Evolutionary conservation across 2,113 vertebrate genomes (phyloP).

Genomic region (Phoxinus phoxinus): DNA sequence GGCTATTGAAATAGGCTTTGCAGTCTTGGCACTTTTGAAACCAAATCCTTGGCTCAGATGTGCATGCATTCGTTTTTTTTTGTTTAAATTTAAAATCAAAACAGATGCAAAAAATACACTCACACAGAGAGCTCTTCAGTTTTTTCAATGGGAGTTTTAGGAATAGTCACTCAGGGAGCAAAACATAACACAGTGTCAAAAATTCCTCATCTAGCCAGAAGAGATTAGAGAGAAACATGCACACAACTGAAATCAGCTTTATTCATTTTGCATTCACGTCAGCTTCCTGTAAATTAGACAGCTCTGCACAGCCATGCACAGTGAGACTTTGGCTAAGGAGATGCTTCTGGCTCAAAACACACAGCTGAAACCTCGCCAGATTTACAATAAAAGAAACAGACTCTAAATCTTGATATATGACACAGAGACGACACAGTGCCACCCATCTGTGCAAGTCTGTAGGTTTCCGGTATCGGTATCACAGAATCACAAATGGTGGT

Average conservation of each 20-base stretch:
- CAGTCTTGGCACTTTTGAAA: neutral
- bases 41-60: conserved; percentile 15
- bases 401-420: neutral
- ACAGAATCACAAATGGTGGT: neutral
- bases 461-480: neutral
- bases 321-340: neutral
- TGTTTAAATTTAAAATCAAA: neutral
- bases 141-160: neutral
- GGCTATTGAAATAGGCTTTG: conserved; percentile 29
- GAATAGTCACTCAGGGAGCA: neutral
- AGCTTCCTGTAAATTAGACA: neutral
- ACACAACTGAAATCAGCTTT: conserved; percentile 2
- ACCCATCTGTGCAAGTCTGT: neutral
- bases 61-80: neutral
- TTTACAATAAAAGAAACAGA: conserved; percentile 30
- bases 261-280: neutral
- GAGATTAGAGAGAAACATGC: neutral
- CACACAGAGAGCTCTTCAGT: neutral
- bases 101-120: neutral
- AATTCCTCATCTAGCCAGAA: neutral
- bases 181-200: conserved; percentile 13
- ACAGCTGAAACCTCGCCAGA: conserved; percentile 29
- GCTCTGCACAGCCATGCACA: neutral
- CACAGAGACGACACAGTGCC: neutral
- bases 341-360: conserved; percentile 28